Evolutionary conservation across 2,797 vertebrate genomes (phyloP).

Genomic region (Acanthis flammea): DNA sequence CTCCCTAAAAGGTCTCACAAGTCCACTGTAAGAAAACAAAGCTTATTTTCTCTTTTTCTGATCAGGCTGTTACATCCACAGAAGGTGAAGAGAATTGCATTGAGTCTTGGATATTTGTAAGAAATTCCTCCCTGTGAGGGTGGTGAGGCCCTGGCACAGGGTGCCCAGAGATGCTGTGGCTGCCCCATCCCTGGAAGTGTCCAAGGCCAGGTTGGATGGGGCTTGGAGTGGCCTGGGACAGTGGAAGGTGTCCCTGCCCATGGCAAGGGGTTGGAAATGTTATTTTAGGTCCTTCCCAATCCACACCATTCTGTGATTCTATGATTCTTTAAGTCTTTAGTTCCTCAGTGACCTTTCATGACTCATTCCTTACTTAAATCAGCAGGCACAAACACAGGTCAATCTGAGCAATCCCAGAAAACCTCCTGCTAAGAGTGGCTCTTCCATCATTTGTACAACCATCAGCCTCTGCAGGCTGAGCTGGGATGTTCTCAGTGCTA

Average conservation of each 20-base stretch:
- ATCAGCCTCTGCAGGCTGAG: neutral
- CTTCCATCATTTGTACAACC: neutral
- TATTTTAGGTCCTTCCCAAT: neutral
- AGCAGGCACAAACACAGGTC: neutral
- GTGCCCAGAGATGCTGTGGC: rapidly evolving
- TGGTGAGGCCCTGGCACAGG: neutral
- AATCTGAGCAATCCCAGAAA: neutral
- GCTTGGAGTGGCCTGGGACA: rapidly evolving
- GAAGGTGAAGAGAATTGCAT: rapidly evolving
- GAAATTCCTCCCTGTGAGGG: neutral
- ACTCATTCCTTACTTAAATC: neutral
- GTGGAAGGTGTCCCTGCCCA: neutral
- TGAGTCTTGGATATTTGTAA: neutral
- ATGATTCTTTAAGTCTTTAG: neutral
- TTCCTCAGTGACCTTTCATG: neutral
- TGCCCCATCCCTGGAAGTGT: neutral
- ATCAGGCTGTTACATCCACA: too few relatives aligned
- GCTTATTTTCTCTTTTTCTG: too few relatives aligned
- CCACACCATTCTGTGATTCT: neutral
- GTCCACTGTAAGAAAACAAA: too few relatives aligned
- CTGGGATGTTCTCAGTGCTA: neutral
- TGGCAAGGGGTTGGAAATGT: neutral
- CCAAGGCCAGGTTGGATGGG: rapidly evolving
- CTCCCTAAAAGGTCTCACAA: too few relatives aligned
- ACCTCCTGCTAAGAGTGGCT: neutral